phyloP scores from a whole-genome alignment of 2,888 invertebrate genomes.

The Lypha dubia region DNA sequence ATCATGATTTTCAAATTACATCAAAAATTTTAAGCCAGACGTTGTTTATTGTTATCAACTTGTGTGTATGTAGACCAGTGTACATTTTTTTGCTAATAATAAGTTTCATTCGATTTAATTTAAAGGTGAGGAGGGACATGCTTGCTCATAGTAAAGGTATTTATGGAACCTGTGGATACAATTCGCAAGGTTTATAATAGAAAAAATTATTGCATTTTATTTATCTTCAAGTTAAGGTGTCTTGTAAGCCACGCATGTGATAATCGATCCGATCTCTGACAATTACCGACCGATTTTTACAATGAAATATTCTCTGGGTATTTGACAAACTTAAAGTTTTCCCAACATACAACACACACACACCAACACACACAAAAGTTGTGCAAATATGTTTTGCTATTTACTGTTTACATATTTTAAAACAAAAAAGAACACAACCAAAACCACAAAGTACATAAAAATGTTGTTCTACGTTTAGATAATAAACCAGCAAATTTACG shows the following conservation, averaged over 20 bases:
- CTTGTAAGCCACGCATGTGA: no score
- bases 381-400: neutral
- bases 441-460: conserved; percentile 45
- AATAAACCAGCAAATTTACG: conserved; percentile 33
- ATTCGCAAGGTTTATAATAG: no score
- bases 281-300: neutral
- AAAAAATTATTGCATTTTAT: no score
- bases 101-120: no score
- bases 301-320: neutral
- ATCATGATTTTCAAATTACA: conserved; percentile 21
- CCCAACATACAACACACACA: neutral
- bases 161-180: no score
- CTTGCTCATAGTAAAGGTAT: no score
- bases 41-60: neutral
- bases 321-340: neutral
- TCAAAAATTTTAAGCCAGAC: conserved; percentile 18
- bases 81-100: neutral
- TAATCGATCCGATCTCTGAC: neutral
- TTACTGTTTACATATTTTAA: conserved; percentile 34
- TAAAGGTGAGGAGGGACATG: no score
- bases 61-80: neutral
- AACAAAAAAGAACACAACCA: conserved; percentile 21
- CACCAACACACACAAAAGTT: no score
- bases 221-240: no score
- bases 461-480: conserved; percentile 41